These are phyloP conservation scores for Drosophila persimilis DNA, from an alignment of 1,140 invertebrate species.

Conservation along the genomic window DNA sequence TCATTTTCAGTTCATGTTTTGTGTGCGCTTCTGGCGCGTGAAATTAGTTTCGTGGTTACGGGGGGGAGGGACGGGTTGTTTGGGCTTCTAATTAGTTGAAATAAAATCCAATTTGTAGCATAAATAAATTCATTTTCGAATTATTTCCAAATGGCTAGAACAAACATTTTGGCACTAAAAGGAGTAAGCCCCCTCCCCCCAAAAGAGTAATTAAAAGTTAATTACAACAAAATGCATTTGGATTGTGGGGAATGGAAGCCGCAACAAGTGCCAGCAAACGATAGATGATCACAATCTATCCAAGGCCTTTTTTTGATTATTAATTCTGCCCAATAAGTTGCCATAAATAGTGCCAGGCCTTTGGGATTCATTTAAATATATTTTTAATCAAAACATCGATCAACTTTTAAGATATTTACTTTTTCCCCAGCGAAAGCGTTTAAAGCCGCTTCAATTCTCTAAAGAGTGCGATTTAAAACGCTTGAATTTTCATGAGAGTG, in stretches of 20 bases:
- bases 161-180: not conserved
- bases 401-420: no score
- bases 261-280: slow-evolving; percentile 16
- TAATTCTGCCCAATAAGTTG: no score
- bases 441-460: no score
- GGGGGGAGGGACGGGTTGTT: not conserved
- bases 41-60: slow-evolving; percentile 60
- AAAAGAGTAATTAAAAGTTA: slow-evolving; percentile 43
- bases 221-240: slow-evolving; percentile 12
- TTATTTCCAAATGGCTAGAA: slow-evolving; percentile 15
- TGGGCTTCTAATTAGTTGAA: slow-evolving; percentile 56
- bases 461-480: no score
- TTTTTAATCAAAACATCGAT: no score
- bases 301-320: no score
- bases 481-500: no score
- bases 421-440: no score
- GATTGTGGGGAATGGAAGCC: not conserved
- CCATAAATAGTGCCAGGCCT: no score
- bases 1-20: slow-evolving; percentile 4
- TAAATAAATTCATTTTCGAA: slow-evolving; percentile 48
- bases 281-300: not conserved
- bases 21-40: slow-evolving; percentile 32
- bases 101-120: slow-evolving; percentile 58
- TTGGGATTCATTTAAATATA: no score
- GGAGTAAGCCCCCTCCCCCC: not conserved